Evolutionary conservation across 2,888 invertebrate species (phyloP).

Genomic region (Ectemnius cavifrons): DNA sequence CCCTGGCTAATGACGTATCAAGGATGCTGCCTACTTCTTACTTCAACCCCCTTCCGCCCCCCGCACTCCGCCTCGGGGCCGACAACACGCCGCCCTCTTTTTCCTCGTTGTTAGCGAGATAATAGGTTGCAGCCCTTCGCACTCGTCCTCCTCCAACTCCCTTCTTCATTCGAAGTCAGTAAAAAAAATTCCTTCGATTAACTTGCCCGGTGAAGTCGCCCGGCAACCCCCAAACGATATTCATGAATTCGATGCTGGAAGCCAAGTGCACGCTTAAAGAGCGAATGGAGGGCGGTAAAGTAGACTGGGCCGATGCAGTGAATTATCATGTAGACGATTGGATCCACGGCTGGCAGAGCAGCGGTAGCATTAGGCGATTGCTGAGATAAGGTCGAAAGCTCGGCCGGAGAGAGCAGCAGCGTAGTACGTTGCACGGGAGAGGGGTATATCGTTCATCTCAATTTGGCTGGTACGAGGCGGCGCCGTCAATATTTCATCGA

Average conservation of each 20-base stretch:
- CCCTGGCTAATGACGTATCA: conserved; percentile 70
- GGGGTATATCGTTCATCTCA: conserved; percentile 55
- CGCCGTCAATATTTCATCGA: conserved; percentile 52
- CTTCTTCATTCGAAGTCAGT: too few species aligned
- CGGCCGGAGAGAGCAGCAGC: conserved; percentile 27
- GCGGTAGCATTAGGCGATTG: conserved; percentile 46
- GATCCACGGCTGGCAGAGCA: conserved; percentile 26
- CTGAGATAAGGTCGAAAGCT: conserved; percentile 53
- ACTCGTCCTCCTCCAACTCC: background rate
- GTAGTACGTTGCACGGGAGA: conserved; percentile 21
- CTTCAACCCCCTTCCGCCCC: conserved; percentile 23
- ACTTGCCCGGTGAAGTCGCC: too few species aligned
- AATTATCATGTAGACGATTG: conserved; percentile 53
- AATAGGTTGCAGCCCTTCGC: conserved; percentile 33
- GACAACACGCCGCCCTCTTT: conserved; percentile 30
- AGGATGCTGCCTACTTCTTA: conserved; percentile 57
- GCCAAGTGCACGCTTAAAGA: conserved; percentile 2
- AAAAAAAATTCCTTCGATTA: too few species aligned
- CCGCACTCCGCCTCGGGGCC: conserved; percentile 6
- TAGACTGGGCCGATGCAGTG: conserved; percentile 17
- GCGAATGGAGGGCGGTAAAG: background rate
- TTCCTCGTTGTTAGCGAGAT: conserved; percentile 40
- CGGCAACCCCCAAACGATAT: too few species aligned
- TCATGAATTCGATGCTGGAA: background rate
- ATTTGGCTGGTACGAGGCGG: conserved; percentile 47